These are phyloP conservation scores for Torymus aiolomorphi DNA, from an alignment of 2,888 invertebrate genomes.

Conservation along the genomic window DNA sequence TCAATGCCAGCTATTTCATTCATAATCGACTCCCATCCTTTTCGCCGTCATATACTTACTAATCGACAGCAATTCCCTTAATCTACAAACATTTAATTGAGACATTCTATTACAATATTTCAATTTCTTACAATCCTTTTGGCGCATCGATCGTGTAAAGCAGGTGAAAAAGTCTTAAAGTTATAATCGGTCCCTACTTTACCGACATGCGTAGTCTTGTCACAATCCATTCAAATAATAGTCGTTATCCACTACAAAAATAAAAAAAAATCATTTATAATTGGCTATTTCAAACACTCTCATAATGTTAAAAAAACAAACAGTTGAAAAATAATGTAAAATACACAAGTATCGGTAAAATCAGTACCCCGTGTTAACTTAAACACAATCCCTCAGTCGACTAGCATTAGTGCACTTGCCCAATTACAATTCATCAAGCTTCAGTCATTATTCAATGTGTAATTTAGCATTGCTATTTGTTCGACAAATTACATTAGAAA, in stretches of 20 bases:
- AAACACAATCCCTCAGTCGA: slow-evolving; percentile 58
- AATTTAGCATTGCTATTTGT: background rate
- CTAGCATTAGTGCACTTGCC: slow-evolving; percentile 59
- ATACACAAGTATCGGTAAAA: slow-evolving; percentile 13
- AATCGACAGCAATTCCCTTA: slow-evolving; percentile 18
- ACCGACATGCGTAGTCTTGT: slow-evolving; percentile 18
- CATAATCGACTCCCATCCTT: slow-evolving; percentile 37
- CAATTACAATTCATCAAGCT: slow-evolving; percentile 49
- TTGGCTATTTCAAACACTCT: too few relatives aligned
- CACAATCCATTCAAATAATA: background rate
- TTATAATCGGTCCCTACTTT: background rate
- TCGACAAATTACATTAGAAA: background rate
- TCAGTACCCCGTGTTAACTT: slow-evolving; percentile 18
- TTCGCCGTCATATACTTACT: slow-evolving; percentile 8
- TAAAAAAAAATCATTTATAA: too few relatives aligned
- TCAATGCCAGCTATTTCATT: background rate
- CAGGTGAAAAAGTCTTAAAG: background rate
- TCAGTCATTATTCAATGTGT: slow-evolving; percentile 44
- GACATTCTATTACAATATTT: slow-evolving; percentile 3
- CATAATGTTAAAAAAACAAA: too few relatives aligned
- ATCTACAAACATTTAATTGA: slow-evolving; percentile 28
- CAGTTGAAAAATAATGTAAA: background rate
- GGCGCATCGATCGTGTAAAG: background rate
- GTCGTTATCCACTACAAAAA: too few relatives aligned
- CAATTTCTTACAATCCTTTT: background rate